Evolutionary conservation across 2,888 invertebrate genomes (phyloP).

Genomic region (Uropetala carovei): DNA sequence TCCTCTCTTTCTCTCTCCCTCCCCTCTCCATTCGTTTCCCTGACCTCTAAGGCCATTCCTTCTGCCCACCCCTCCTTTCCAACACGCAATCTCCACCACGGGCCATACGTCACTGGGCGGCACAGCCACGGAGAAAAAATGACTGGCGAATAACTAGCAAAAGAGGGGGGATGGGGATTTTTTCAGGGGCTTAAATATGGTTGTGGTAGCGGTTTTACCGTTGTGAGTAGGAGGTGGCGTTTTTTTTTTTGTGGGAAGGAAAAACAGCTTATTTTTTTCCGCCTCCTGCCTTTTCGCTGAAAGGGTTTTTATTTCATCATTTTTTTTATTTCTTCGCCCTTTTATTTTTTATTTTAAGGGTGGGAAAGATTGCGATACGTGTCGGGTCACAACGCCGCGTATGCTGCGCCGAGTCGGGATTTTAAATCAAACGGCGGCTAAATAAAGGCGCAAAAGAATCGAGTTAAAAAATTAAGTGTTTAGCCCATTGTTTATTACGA

Average conservation of each 20-base stretch:
- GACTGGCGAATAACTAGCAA: constrained; percentile 7
- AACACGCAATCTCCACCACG: not conserved
- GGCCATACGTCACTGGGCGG: not conserved
- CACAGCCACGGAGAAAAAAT: not conserved
- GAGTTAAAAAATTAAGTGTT: not conserved
- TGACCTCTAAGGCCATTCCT: not conserved
- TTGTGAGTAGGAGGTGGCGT: not conserved
- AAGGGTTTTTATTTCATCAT: too few species aligned
- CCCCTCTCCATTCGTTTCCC: not conserved
- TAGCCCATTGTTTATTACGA: too few species aligned
- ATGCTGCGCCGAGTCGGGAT: not conserved
- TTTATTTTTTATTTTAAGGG: too few species aligned
- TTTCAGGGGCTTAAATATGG: not conserved
- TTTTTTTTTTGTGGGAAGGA: not conserved
- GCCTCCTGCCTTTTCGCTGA: not conserved
- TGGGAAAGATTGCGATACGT: not conserved
- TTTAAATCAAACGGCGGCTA: constrained; percentile 16
- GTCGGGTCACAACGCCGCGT: not conserved
- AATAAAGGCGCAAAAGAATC: not conserved
- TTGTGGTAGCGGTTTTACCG: not conserved
- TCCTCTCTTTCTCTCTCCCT: not conserved
- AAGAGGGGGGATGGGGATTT: too few species aligned
- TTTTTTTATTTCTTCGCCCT: too few species aligned
- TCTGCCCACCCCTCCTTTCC: too few species aligned
- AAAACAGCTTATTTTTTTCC: not conserved